Evolutionary conservation across 1,140 invertebrate species (phyloP).

Genomic region (Apis cerana): DNA sequence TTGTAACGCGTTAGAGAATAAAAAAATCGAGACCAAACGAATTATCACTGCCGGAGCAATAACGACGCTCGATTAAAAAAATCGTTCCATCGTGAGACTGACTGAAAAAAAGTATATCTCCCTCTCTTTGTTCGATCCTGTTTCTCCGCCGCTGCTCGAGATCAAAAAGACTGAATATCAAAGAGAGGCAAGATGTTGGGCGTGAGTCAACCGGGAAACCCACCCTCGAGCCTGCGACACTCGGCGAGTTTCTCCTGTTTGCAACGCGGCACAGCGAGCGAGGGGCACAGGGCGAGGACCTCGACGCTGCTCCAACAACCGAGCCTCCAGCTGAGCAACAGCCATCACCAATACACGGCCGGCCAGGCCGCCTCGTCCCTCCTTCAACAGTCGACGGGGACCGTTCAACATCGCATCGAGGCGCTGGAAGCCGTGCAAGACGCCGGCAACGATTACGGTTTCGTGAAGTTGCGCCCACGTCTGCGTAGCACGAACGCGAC

Average conservation of each 20-base stretch:
- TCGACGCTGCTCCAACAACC: conserved; percentile 80
- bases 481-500: conserved; percentile 78
- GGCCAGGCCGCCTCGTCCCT: conserved; percentile 65
- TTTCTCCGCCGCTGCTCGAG: conserved; percentile 27
- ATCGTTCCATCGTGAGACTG: conserved; percentile 32
- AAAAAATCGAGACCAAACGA: conserved; percentile 24
- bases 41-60: conserved; percentile 51
- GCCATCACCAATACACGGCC: conserved; percentile 66
- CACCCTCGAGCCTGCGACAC: conserved; percentile 80
- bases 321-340: conserved; percentile 64
- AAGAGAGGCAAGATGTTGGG: conserved; percentile 75
- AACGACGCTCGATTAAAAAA: conserved; percentile 49
- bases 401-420: conserved; percentile 42
- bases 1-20: neutral
- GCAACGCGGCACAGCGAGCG: conserved; percentile 74
- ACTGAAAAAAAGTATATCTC: conserved; percentile 1
- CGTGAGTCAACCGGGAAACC: conserved; percentile 78
- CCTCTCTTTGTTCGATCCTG: neutral
- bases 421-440: conserved; percentile 51
- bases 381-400: conserved; percentile 63
- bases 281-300: conserved; percentile 78
- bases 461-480: conserved; percentile 78
- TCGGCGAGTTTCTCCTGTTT: conserved; percentile 82
- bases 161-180: conserved; percentile 58
- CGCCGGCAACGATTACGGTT: conserved; percentile 76